A percentile compares a stretch with the other conserved stretches of the same genome.
Evolutionary conservation across 1,140 invertebrate genomes (phyloP).

Genomic region (Leguminivora glycinivorella): DNA sequence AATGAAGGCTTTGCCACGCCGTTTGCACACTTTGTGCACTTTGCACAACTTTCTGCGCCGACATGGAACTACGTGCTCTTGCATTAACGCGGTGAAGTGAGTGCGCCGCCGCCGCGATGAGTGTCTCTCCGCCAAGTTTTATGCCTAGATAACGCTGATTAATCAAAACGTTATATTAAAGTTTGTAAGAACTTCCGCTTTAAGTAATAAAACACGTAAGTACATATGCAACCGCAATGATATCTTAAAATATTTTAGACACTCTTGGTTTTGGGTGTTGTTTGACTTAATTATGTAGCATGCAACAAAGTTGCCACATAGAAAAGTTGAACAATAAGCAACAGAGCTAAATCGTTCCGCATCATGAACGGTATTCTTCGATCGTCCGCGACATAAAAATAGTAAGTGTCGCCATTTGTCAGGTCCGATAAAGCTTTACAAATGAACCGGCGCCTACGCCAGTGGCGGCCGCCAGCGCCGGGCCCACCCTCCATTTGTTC

Average conservation of each 20-base stretch:
- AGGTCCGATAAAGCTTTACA: slow-evolving; percentile 68
- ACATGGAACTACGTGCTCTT: slow-evolving; percentile 73
- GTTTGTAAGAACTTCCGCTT: slow-evolving; percentile 42
- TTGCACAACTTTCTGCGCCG: slow-evolving; percentile 72
- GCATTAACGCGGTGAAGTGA: slow-evolving; percentile 71
- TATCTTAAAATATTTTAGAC: neutral
- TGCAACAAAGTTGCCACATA: slow-evolving; percentile 27
- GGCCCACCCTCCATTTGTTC: slow-evolving; percentile 59
- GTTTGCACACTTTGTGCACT: slow-evolving; percentile 74
- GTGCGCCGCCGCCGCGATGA: slow-evolving; percentile 58
- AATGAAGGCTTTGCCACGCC: slow-evolving; percentile 74
- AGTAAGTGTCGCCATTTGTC: slow-evolving; percentile 65
- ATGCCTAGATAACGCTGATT: slow-evolving; percentile 65
- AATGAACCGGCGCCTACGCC: slow-evolving; percentile 63
- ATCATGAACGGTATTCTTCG: slow-evolving; percentile 44
- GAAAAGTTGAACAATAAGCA: slow-evolving; percentile 35
- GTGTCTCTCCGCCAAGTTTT: slow-evolving; percentile 69
- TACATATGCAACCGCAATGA: neutral
- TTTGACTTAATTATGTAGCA: neutral
- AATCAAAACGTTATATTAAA: slow-evolving; percentile 67
- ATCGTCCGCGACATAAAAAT: slow-evolving; percentile 63
- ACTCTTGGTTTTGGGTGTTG: neutral
- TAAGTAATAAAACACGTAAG: slow-evolving; percentile 26
- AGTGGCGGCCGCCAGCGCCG: slow-evolving; percentile 42
- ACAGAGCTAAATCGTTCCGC: slow-evolving; percentile 38